Conservation (phyloP, 2,797 vertebrate species). For the Hephaestus fuliginosus region DNA sequence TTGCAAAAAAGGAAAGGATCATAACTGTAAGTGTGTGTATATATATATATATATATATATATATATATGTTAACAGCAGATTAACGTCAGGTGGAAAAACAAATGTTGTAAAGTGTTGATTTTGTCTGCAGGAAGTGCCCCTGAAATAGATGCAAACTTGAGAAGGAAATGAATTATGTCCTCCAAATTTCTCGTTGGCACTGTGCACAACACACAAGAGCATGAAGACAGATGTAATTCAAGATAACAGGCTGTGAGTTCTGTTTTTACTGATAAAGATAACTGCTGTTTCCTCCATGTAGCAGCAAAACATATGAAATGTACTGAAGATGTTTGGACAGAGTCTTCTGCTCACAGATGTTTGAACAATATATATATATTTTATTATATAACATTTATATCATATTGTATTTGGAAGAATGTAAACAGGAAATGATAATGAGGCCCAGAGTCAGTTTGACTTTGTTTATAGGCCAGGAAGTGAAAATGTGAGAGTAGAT, state of each 20-base stretch:
- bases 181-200: not conserved
- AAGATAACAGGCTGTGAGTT: constrained; percentile 16
- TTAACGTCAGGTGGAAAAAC: not conserved
- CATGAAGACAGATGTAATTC: not conserved
- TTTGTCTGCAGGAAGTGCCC: not conserved
- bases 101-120: not conserved
- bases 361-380: too few species aligned
- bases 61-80: not conserved
- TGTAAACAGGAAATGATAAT: constrained; percentile 19
- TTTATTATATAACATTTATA: not conserved
- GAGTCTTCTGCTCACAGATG: not conserved
- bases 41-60: too few species aligned
- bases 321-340: not conserved
- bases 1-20: too few species aligned
- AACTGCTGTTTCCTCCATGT: constrained; percentile 14
- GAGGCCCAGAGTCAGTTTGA: not conserved
- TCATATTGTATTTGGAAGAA: too few species aligned
- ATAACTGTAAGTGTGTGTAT: too few species aligned
- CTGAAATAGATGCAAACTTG: not conserved
- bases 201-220: not conserved
- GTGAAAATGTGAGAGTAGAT: constrained; percentile 43
- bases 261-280: not conserved
- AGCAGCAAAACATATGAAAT: not conserved
- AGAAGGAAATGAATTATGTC: not conserved
- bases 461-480: constrained; percentile 40